These are phyloP conservation scores for Salvelinus sp. DNA, from an alignment of 2,113 vertebrate species.

Conservation along the genomic window DNA sequence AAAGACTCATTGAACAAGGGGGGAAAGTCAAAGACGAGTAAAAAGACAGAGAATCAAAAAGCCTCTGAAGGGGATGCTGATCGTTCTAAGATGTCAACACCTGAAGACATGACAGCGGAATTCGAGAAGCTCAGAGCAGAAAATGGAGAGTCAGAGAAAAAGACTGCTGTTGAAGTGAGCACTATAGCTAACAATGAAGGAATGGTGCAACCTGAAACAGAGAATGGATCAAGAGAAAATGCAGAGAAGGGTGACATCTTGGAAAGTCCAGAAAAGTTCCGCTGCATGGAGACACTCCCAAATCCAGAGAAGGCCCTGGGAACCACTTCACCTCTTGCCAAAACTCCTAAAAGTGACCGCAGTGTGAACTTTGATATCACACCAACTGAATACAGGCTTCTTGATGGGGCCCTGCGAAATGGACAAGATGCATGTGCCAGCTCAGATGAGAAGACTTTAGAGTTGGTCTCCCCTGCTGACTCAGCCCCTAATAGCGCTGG, in stretches of 20 bases:
- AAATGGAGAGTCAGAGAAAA: conserved; percentile 15
- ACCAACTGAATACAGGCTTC: conserved; percentile 71
- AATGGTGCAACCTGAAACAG: not conserved
- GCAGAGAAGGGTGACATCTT: not conserved
- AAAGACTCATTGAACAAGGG: conserved; percentile 37
- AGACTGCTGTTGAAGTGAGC: not conserved
- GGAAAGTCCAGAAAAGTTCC: conserved; percentile 70
- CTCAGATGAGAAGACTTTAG: conserved; percentile 80
- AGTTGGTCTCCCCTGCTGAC: conserved; percentile 71
- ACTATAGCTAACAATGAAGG: not conserved
- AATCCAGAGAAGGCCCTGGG: conserved; percentile 48
- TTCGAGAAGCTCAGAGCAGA: conserved; percentile 53
- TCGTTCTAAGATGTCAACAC: conserved; percentile 69
- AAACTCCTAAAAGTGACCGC: conserved; percentile 72
- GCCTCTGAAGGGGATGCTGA: conserved; percentile 24
- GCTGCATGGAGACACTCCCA: not conserved
- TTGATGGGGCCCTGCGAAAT: conserved; percentile 64
- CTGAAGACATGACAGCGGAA: conserved; percentile 62
- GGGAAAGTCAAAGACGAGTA: conserved; percentile 11
- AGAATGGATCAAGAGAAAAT: not conserved
- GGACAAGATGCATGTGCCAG: conserved; percentile 56
- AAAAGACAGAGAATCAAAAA: conserved; percentile 49
- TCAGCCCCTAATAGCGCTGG: conserved; percentile 76
- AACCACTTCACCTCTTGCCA: conserved; percentile 73
- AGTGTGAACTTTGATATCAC: conserved; percentile 79